Evolutionary conservation across 2,888 invertebrate genomes (phyloP).

Genomic region (Patella pellucida): DNA sequence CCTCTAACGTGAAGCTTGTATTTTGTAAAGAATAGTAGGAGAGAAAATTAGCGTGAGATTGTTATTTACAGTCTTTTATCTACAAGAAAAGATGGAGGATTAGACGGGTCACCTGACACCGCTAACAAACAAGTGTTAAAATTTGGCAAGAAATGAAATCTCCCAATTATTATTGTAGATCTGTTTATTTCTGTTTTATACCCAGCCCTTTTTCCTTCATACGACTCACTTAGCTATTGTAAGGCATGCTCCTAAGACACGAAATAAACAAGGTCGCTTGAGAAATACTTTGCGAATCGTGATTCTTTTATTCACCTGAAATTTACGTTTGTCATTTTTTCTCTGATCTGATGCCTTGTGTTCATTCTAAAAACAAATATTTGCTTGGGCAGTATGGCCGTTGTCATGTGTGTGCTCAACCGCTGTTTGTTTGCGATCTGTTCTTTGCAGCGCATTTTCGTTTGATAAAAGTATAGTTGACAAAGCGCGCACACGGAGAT

Average conservation of each 20-base stretch:
- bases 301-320: constrained; percentile 12
- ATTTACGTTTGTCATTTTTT: constrained; percentile 12
- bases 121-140: constrained; percentile 4
- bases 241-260: constrained; percentile 10
- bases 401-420: constrained; percentile 9
- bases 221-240: constrained; percentile 9
- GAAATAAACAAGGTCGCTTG: constrained; percentile 10
- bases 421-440: constrained; percentile 7
- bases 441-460: constrained; percentile 8
- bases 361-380: constrained; percentile 8
- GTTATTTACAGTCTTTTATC: not conserved
- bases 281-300: constrained; percentile 9
- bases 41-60: not conserved
- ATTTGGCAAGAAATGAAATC: constrained; percentile 5
- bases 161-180: constrained; percentile 10
- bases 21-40: no score
- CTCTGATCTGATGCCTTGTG: constrained; percentile 9
- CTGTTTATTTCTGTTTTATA: constrained; percentile 6
- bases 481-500: constrained; percentile 11
- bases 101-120: constrained; percentile 6
- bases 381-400: constrained; percentile 9
- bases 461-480: constrained; percentile 15
- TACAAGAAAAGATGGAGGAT: not conserved
- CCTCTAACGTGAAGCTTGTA: no score
- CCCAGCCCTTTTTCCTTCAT: constrained; percentile 7